Conservation (phyloP, 2,113 vertebrate species). For the Hyperoodon ampullatus region DNA sequence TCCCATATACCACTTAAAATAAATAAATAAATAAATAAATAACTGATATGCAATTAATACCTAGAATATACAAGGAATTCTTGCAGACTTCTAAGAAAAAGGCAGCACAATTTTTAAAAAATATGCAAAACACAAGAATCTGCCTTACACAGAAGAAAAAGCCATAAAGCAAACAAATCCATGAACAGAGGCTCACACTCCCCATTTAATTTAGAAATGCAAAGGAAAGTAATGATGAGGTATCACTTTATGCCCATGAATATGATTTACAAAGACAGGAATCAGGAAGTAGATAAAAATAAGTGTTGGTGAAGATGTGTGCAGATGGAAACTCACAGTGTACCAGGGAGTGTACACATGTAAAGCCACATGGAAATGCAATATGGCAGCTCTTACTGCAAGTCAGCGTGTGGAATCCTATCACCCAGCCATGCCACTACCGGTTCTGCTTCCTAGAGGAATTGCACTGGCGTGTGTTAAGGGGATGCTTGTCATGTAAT, state of each 20-base stretch:
- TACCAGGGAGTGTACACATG: accelerated
- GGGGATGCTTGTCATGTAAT: not conserved
- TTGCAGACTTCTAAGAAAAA: not conserved
- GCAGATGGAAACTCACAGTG: no score
- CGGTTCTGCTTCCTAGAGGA: not conserved
- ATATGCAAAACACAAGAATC: not conserved
- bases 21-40: no score
- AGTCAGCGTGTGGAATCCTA: not conserved
- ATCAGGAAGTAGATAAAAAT: not conserved
- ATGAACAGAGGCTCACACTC: not conserved
- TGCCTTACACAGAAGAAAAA: not conserved
- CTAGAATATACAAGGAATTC: not conserved
- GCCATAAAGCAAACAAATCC: not conserved
- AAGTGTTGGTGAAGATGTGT: not conserved
- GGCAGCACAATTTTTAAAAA: not conserved
- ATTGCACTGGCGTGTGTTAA: not conserved
- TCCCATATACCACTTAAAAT: no score
- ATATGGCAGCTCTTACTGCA: not conserved
- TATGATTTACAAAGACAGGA: not conserved
- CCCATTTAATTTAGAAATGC: not conserved
- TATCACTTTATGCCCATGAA: not conserved
- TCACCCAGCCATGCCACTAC: not conserved
- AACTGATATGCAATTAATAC: not conserved
- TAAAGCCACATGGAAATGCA: not conserved
- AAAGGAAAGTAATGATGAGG: not conserved